phyloP scores from a whole-genome alignment of 1,140 invertebrate species.

The Papilio helenus region DNA sequence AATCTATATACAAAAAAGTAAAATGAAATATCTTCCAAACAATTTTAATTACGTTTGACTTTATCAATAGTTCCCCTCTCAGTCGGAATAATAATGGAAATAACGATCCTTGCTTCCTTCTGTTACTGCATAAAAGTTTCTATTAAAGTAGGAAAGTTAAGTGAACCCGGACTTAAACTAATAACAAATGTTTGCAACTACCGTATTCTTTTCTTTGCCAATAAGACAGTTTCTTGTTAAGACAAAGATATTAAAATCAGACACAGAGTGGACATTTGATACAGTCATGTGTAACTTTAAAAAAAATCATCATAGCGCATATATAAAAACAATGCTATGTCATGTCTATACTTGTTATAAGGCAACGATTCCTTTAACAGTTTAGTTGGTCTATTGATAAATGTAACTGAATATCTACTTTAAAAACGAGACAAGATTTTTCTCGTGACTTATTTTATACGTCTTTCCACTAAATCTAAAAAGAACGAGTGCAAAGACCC shows the following conservation, averaged over 20 bases:
- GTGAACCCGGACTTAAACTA: background rate
- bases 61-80: slow-evolving; percentile 6
- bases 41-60: slow-evolving; percentile 17
- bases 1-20: background rate
- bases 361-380: no score
- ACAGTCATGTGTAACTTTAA: background rate
- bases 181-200: slow-evolving; percentile 9
- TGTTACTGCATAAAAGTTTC: slow-evolving; percentile 18
- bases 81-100: slow-evolving; percentile 16
- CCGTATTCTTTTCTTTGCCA: background rate
- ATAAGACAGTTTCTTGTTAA: background rate
- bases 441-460: background rate
- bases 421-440: no score
- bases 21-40: background rate
- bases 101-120: slow-evolving; percentile 2
- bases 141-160: slow-evolving; percentile 19
- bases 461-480: background rate
- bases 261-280: background rate
- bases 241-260: background rate
- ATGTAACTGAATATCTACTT: background rate
- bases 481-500: background rate
- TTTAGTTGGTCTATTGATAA: no score
- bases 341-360: no score
- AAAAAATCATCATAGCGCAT: no score
- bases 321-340: no score